Conservation (phyloP, 2,888 invertebrate species). For the Lycia hirtaria region DNA sequence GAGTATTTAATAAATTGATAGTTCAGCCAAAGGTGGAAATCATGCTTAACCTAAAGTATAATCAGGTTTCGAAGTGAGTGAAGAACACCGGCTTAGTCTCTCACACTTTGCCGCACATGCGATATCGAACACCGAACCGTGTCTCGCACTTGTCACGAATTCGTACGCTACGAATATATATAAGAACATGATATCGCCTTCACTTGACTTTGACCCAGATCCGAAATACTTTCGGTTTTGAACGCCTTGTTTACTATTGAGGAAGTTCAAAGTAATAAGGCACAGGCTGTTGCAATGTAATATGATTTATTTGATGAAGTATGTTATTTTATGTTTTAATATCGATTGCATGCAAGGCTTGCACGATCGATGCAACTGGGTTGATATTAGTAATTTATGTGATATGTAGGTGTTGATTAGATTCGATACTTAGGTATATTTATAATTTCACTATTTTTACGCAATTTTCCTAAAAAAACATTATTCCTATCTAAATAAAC, state of each 20-base stretch:
- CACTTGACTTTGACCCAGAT: conserved; percentile 43
- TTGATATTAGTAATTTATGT: not conserved
- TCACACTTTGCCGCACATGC: conserved; percentile 2
- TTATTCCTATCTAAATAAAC: too few relatives aligned
- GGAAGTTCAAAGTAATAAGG: conserved; percentile 25
- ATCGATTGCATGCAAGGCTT: not conserved
- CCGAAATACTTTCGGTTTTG: conserved; percentile 40
- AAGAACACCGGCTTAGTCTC: not conserved
- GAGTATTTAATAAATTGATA: too few relatives aligned
- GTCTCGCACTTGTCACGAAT: conserved; percentile 25
- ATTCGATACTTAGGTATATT: too few relatives aligned
- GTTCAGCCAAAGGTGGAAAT: too few relatives aligned
- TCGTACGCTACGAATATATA: conserved; percentile 15
- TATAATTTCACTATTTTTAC: too few relatives aligned
- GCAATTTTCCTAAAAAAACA: too few relatives aligned
- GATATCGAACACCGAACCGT: conserved; percentile 3
- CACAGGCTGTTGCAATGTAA: conserved; percentile 10
- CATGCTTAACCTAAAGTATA: too few relatives aligned
- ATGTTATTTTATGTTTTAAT: conserved; percentile 8
- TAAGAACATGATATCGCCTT: conserved; percentile 31
- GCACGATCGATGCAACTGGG: not conserved
- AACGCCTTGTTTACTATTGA: conserved; percentile 25
- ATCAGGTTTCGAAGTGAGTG: too few relatives aligned
- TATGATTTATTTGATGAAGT: conserved; percentile 14
- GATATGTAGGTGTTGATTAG: too few relatives aligned